Evolutionary conservation across 2,888 invertebrate genomes (phyloP).

Genomic region (Leptura quadrifasciata): DNA sequence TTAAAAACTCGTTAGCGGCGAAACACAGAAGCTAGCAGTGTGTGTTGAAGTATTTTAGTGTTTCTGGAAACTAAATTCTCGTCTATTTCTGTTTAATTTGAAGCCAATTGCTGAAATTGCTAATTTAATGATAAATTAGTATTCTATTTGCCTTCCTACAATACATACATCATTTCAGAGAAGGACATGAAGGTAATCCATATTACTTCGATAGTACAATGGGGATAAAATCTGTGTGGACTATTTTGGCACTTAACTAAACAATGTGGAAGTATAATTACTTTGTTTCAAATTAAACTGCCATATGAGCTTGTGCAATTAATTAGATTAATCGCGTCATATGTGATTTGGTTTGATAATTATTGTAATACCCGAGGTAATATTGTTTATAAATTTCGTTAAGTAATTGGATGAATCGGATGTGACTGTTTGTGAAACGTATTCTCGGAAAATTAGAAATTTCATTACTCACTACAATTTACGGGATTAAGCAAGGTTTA

Average conservation of each 20-base stretch:
- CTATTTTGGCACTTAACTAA: neutral
- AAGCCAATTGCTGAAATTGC: too few species aligned
- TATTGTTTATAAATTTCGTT: slow-evolving; percentile 10
- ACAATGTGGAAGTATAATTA: neutral
- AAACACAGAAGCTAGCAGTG: too few species aligned
- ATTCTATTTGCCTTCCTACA: neutral
- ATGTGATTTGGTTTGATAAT: slow-evolving; percentile 14
- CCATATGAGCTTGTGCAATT: neutral
- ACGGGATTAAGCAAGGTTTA: neutral
- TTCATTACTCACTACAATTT: neutral
- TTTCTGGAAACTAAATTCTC: too few species aligned
- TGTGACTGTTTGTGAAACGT: neutral
- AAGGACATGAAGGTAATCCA: neutral
- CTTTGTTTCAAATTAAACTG: slow-evolving; percentile 21
- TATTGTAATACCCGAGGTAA: slow-evolving; percentile 9
- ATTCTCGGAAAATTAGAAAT: neutral
- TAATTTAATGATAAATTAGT: neutral
- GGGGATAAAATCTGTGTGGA: too few species aligned
- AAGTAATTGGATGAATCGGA: slow-evolving; percentile 1
- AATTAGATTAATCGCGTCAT: slow-evolving; percentile 15
- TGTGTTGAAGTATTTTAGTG: too few species aligned
- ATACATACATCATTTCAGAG: neutral
- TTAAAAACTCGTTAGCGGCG: too few species aligned
- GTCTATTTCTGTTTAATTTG: too few species aligned
- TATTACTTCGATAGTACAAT: too few species aligned